phyloP scores from a whole-genome alignment of 2,113 vertebrate genomes.

The Poeciliopsis occidentalis region DNA sequence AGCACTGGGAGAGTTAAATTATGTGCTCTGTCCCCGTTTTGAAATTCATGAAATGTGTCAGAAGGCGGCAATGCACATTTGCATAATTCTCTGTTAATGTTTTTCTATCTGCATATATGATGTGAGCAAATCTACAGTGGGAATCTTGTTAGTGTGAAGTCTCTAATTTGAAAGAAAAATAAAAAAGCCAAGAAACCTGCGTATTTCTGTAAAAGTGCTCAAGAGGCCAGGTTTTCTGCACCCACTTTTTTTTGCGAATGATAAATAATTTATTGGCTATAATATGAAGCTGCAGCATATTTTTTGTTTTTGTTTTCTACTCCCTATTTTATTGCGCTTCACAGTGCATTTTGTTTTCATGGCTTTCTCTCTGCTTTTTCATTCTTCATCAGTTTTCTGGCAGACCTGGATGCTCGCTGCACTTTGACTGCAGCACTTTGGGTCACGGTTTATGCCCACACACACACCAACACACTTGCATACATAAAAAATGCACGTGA shows the following conservation, averaged over 20 bases:
- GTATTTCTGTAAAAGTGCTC: background rate
- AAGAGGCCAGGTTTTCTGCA: background rate
- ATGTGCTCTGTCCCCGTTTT: slow-evolving; percentile 15
- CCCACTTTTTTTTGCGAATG: slow-evolving; percentile 18
- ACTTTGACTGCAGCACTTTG: slow-evolving; percentile 10
- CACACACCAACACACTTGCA: background rate
- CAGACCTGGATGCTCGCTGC: background rate
- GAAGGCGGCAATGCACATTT: slow-evolving; percentile 23
- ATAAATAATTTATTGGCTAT: slow-evolving; percentile 12
- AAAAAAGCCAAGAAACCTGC: slow-evolving; percentile 1
- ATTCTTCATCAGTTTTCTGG: background rate
- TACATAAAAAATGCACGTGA: slow-evolving; percentile 8
- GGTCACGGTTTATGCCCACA: slow-evolving; percentile 5
- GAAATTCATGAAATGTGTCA: slow-evolving; percentile 44
- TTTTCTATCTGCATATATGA: slow-evolving; percentile 30
- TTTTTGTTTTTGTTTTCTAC: slow-evolving; percentile 10
- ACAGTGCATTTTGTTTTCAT: background rate
- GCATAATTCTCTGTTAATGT: slow-evolving; percentile 32
- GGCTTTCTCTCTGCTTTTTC: background rate
- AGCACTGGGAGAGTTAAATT: slow-evolving; percentile 7
- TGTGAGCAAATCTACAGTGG: slow-evolving; percentile 10
- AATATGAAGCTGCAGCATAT: slow-evolving; percentile 18
- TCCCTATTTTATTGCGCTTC: slow-evolving; percentile 3
- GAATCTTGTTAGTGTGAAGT: slow-evolving; percentile 3
- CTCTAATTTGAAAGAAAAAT: background rate